phyloP scores from a whole-genome alignment of 2,888 invertebrate genomes.

The Andrena dorsata region DNA sequence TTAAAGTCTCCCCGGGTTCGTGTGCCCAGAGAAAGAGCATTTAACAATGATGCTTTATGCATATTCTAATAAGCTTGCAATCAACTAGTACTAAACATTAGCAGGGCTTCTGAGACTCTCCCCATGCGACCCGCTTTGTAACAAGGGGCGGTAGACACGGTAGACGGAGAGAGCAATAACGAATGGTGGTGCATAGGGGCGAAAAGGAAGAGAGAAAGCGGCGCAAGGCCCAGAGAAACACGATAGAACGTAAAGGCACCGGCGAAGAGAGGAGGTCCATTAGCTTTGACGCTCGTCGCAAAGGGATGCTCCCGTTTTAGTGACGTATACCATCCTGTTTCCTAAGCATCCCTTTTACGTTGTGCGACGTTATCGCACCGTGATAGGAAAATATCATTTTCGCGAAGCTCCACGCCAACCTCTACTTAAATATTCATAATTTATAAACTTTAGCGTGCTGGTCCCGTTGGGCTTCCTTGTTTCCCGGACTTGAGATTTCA shows the following conservation, averaged over 20 bases:
- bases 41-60: conserved; percentile 74
- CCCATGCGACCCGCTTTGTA: conserved; percentile 62
- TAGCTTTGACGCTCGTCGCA: conserved; percentile 84
- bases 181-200: background rate
- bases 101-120: conserved; percentile 59
- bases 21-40: conserved; percentile 63
- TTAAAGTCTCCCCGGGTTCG: conserved; percentile 50
- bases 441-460: conserved; percentile 73
- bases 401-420: conserved; percentile 27
- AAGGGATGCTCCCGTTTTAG: conserved; percentile 81
- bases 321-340: conserved; percentile 81
- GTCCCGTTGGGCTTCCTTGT: conserved; percentile 53
- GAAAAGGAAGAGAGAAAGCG: conserved; percentile 43
- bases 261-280: conserved; percentile 76
- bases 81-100: conserved; percentile 75
- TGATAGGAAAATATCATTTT: conserved; percentile 71
- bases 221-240: conserved; percentile 47
- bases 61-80: conserved; percentile 77
- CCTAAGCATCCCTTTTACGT: conserved; percentile 80
- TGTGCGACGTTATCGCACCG: conserved; percentile 71
- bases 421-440: conserved; percentile 80
- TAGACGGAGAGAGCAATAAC: background rate
- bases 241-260: conserved; percentile 33
- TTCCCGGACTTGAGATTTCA: conserved; percentile 65
- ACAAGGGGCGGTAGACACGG: conserved; percentile 24